Base-by-base conservation (phyloP, 2,113 vertebrate species). In the Odocoileus hemionus region DNA sequence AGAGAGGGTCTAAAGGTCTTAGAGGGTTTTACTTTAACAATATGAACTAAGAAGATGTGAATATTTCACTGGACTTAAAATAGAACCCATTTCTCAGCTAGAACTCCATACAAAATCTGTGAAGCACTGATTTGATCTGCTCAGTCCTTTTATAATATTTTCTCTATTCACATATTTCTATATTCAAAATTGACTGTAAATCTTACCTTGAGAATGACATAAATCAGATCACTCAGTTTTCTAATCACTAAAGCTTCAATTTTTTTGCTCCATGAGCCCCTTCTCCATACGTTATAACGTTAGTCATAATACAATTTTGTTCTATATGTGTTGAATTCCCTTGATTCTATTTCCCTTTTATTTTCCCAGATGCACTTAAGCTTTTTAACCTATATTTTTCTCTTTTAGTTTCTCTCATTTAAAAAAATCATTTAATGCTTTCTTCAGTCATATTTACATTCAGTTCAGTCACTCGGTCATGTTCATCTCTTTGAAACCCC, bases 141-240 rank as follows among this genome's bases (percentile, higher is more conserved):
- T 67, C 43, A 79, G 58, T 55, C 79, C 23, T 52, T 94, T 90
- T 30, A 84, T 79, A 25, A 91, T 78, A 39, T 86, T 90, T 87
- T 70, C 28, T 19, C 58, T 74, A 50, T 39, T 85, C 54, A 86
- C 19, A 15, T 54, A 70, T 94, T 92, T 91, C 55, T 28, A 33
- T 43, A 25, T 89, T 96, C 39, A 92, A 93, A 95, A 89, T 25
- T 95, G n/a, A 95, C 36, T 89, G 7, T 55, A 89, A 96, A 80
- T 89, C 21, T 94, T 45, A 70, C 28, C 67, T 36, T 79, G 45
- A 94, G 45, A 87, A 86, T 67, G 50, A 90, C 54, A 94, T 79
- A 79, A 95, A 86, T 92, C 36, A 43, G 26, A 88, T 95, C 45
- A 47, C 4, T 89, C 52, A 74, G 7, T 93, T 36, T 74, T 2